These are phyloP conservation scores for Diogma glabrata DNA, from an alignment of 2,888 invertebrate species.

Conservation along the genomic window DNA sequence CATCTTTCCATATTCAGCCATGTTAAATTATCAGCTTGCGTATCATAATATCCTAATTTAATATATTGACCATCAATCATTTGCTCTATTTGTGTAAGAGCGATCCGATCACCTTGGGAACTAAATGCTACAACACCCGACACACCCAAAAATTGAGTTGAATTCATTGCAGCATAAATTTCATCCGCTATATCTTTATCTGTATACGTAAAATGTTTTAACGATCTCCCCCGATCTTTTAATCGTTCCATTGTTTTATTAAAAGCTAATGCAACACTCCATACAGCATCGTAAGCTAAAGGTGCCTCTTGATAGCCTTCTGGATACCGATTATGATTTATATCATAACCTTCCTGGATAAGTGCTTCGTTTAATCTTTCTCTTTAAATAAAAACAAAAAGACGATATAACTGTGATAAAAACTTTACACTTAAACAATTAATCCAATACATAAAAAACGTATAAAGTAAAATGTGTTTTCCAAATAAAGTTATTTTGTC, in stretches of 20 bases:
- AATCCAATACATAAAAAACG: no score
- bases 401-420: no score
- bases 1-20: slow-evolving; percentile 87
- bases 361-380: slow-evolving; percentile 69
- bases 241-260: slow-evolving; percentile 92
- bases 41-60: slow-evolving; percentile 92
- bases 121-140: slow-evolving; percentile 97
- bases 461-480: no score
- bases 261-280: slow-evolving; percentile 96
- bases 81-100: slow-evolving; percentile 96
- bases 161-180: slow-evolving; percentile 95
- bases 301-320: slow-evolving; percentile 98
- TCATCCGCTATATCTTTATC: slow-evolving; percentile 90
- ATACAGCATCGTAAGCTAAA: slow-evolving; percentile 96
- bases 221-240: slow-evolving; percentile 58
- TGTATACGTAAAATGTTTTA: slow-evolving; percentile 94
- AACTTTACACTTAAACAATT: no score
- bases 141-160: slow-evolving; percentile 95
- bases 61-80: slow-evolving; percentile 89
- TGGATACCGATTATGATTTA: slow-evolving; percentile 75
- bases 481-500: no score
- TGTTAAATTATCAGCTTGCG: slow-evolving; percentile 86
- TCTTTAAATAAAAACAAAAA: slow-evolving; percentile 1
- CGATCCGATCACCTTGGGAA: slow-evolving; percentile 96
- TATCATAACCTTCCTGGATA: slow-evolving; percentile 69